A percentile compares a stretch with the other conserved stretches of the same genome.
Evolutionary conservation across 2,888 invertebrate genomes (phyloP).

Genomic region (Calliopum simillimum): DNA sequence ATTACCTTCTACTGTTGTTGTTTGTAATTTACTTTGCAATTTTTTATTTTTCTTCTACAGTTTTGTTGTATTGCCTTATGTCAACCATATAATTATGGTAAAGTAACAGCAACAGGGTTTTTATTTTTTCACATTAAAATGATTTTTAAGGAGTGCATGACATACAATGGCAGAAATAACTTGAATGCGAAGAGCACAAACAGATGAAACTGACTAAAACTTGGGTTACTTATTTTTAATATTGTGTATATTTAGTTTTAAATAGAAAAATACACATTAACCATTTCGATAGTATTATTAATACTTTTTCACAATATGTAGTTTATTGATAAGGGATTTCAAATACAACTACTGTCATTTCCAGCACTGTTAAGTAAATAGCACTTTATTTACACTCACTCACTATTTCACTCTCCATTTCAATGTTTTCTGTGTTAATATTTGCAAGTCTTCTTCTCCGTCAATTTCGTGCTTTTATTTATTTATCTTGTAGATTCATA

Average conservation of each 20-base stretch:
- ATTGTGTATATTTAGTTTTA: too few species aligned
- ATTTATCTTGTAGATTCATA: neutral
- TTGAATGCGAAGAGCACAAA: too few species aligned
- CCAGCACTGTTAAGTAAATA: neutral
- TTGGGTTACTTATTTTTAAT: too few species aligned
- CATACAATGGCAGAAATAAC: neutral
- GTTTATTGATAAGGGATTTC: neutral
- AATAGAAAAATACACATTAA: too few species aligned
- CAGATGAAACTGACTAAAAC: too few species aligned
- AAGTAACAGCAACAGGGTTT: slow-evolving; percentile 11
- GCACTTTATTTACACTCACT: neutral
- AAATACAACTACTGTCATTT: too few species aligned
- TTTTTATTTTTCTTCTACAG: neutral
- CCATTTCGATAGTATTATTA: too few species aligned
- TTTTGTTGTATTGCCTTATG: neutral
- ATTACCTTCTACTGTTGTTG: neutral
- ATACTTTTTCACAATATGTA: too few species aligned
- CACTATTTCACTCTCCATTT: neutral
- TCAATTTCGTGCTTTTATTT: too few species aligned
- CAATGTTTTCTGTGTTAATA: slow-evolving; percentile 11
- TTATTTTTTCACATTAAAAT: neutral
- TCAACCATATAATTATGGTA: slow-evolving; percentile 6
- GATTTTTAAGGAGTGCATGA: slow-evolving; percentile 9
- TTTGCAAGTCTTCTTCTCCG: slow-evolving; percentile 8
- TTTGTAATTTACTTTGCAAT: neutral